These are phyloP conservation scores for Galbula dea DNA, from an alignment of 2,113 vertebrate genomes.

Conservation along the genomic window DNA sequence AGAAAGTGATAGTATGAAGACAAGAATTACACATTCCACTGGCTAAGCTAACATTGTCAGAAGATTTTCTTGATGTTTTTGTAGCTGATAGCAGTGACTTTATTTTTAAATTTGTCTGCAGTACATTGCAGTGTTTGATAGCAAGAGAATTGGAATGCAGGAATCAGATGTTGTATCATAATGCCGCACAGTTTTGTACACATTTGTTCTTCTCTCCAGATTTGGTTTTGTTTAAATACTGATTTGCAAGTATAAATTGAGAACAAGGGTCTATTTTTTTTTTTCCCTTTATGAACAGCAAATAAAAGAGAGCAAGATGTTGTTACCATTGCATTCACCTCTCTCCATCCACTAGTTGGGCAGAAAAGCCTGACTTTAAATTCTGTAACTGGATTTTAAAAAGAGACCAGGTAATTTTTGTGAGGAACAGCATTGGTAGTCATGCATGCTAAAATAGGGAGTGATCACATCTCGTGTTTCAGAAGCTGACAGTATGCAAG, in stretches of 20 bases:
- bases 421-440: conserved; percentile 2
- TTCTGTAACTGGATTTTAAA: neutral
- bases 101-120: neutral
- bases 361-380: neutral
- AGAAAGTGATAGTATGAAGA: neutral
- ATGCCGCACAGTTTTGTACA: neutral
- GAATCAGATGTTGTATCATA: neutral
- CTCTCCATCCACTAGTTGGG: neutral
- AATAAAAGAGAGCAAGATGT: neutral
- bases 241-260: neutral
- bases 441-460: conserved; percentile 50
- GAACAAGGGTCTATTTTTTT: neutral
- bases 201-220: neutral
- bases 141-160: neutral
- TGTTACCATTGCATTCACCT: neutral
- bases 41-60: neutral
- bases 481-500: conserved; percentile 27
- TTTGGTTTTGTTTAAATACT: neutral
- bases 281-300: neutral
- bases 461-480: conserved; percentile 42
- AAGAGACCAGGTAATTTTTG: neutral
- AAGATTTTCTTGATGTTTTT: neutral
- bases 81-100: conserved; percentile 6
- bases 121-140: neutral
- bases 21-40: neutral